phyloP scores from a whole-genome alignment of 2,888 invertebrate genomes.

The Stomorhina lunata region DNA sequence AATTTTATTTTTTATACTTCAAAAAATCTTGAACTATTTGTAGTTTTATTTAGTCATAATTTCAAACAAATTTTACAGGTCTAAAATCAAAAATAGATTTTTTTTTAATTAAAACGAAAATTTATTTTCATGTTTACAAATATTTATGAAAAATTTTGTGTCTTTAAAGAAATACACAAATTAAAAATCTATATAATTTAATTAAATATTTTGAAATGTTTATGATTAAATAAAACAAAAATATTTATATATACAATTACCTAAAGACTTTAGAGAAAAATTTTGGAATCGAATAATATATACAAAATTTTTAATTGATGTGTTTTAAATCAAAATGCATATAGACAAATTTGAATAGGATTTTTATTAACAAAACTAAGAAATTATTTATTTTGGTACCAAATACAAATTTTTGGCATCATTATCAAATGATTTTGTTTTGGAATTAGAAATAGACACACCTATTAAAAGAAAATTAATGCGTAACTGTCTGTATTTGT shows the following conservation, averaged over 20 bases:
- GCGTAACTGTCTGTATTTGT: neutral
- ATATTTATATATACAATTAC: neutral
- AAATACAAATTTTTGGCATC: conserved; percentile 31
- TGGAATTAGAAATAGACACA: conserved; percentile 22
- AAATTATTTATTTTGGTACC: neutral
- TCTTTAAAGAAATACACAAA: neutral
- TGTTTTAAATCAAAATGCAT: neutral
- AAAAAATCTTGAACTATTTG: too few relatives aligned
- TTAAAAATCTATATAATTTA: neutral
- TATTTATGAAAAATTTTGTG: neutral
- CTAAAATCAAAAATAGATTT: too few relatives aligned
- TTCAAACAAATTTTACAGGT: too few relatives aligned
- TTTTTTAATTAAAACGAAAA: too few relatives aligned
- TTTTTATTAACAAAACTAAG: neutral
- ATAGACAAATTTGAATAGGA: neutral
- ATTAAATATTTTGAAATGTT: conserved; percentile 4
- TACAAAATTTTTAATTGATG: neutral
- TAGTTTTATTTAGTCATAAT: too few relatives aligned
- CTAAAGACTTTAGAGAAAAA: neutral
- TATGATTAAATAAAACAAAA: neutral
- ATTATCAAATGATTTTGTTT: neutral
- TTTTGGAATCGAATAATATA: neutral
- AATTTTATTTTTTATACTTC: too few relatives aligned
- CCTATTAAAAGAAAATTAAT: neutral
- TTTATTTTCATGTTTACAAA: neutral